phyloP scores from a whole-genome alignment of 1,140 invertebrate species.

The Drosophila tsacasi region DNA sequence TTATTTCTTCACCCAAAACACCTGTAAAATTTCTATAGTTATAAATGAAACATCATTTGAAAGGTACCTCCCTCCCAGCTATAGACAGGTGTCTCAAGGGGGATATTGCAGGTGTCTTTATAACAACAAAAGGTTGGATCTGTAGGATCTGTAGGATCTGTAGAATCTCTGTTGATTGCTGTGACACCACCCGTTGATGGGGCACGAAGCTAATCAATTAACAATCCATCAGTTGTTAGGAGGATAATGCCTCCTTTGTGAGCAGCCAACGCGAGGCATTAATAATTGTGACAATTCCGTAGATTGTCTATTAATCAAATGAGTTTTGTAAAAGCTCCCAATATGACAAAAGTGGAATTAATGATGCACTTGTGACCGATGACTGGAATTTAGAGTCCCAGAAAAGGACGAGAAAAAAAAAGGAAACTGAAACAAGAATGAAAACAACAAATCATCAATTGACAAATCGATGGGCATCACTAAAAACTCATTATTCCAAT shows the following conservation, averaged over 20 bases:
- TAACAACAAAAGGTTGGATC: not conserved
- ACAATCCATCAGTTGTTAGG: not conserved
- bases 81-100: not conserved
- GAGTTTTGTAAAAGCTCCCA: slow-evolving; percentile 19
- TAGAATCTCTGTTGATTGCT: slow-evolving; percentile 1
- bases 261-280: not conserved
- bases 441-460: slow-evolving; percentile 78
- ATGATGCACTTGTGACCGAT: slow-evolving; percentile 48
- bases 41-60: not conserved
- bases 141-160: too few species aligned
- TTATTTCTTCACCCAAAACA: too few species aligned
- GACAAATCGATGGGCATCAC: slow-evolving; percentile 77
- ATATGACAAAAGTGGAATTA: slow-evolving; percentile 74
- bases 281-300: slow-evolving; percentile 19
- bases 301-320: slow-evolving; percentile 11
- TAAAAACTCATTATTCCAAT: slow-evolving; percentile 78
- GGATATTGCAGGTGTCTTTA: not conserved
- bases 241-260: not conserved
- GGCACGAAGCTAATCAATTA: slow-evolving; percentile 8
- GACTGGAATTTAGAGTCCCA: not conserved
- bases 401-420: not conserved
- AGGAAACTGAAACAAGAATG: slow-evolving; percentile 11
- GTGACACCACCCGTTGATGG: slow-evolving; percentile 5
- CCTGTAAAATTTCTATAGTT: not conserved
- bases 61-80: not conserved